phyloP scores from a whole-genome alignment of 2,888 invertebrate species.

The Drosophila merina region DNA sequence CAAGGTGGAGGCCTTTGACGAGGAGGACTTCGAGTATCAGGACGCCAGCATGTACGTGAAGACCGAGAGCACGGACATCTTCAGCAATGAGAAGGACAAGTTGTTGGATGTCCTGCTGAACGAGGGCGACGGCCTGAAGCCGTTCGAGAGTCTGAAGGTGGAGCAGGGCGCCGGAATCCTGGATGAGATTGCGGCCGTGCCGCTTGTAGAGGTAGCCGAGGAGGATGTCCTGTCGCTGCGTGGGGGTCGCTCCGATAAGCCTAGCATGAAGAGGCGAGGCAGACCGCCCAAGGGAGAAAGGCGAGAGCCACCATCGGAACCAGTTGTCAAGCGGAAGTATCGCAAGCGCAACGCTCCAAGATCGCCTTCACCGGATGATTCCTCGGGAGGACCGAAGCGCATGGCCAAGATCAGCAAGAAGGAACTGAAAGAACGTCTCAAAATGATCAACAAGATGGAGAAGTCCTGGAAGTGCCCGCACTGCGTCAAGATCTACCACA shows the following conservation, averaged over 20 bases:
- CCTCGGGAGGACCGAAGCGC: constrained; percentile 58
- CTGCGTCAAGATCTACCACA: constrained; percentile 82
- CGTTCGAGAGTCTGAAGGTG: constrained; percentile 70
- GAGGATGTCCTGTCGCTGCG: constrained; percentile 73
- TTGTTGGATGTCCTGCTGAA: constrained; percentile 74
- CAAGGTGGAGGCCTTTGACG: constrained; percentile 66
- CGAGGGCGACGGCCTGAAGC: constrained; percentile 57
- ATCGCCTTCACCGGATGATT: constrained; percentile 32
- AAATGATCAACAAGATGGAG: constrained; percentile 77
- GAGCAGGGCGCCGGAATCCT: constrained; percentile 65
- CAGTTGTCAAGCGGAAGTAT: constrained; percentile 60
- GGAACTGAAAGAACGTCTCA: constrained; percentile 78
- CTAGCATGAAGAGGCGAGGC: constrained; percentile 13
- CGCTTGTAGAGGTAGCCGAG: constrained; percentile 62
- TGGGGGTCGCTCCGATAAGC: constrained; percentile 38
- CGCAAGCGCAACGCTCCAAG: constrained; percentile 53
- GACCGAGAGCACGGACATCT: constrained; percentile 75
- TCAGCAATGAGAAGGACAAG: constrained; percentile 78
- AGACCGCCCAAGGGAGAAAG: constrained; percentile 35
- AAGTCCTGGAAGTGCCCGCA: constrained; percentile 79
- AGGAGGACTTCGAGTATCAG: constrained; percentile 67
- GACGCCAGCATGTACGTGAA: constrained; percentile 70
- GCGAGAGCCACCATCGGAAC: constrained; percentile 43
- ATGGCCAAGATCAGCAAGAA: constrained; percentile 74
- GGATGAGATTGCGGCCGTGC: constrained; percentile 77